Base-by-base conservation (phyloP, 2,888 invertebrate species). In the Nomada lathburiana region DNA sequence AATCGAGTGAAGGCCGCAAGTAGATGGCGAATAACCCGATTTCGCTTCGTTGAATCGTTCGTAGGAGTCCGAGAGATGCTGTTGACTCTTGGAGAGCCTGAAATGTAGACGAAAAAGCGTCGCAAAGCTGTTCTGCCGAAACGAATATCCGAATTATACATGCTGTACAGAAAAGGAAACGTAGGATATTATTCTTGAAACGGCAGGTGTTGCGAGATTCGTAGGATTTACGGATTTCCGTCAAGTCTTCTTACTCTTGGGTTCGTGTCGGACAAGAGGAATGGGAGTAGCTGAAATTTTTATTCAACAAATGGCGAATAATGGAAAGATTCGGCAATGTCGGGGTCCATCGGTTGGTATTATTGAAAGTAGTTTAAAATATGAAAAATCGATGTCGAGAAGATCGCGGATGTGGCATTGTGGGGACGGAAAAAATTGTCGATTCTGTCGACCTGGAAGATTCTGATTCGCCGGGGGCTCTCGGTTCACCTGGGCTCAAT, bases 41-140 rank as follows among this genome's bases (percentile, higher is more conserved):
- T 89, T 91, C 3, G 86, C 62, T 26, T 93, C 92, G 87, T 88
- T 90, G 79, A 89, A 91, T 74, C 90, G 88, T 23, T 93, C 93
- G 86, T 93, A 93, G 16, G 91, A 92, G 42, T 92, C 93, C 57
- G 91, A 91, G 16, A 93, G 90, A 74, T 93, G 93, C 77, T 93
- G 93, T 79, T 94, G 93, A 85, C 93, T 93, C 86, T 93, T 93
- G 16, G 90, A 92, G 55, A 94, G 87, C 84, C 94, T 93, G 89
- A 44, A 80, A 86, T 10, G 10, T 23, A 60, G 1, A 42, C 23
- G 11, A 7, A 57, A 18, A 69, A 1, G 16, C 20, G n/a, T 18
- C 16, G 23, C 2, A 36, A 16, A 29, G 4, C 9, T 7, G 7
- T 63, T n/a, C n/a, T 13, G 23, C 44, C 1, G 42, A 55, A 18